A percentile compares a stretch with the other conserved stretches of the same genome.
These are phyloP conservation scores for Macaria notata DNA, from an alignment of 2,888 invertebrate genomes.

Conservation along the genomic window DNA sequence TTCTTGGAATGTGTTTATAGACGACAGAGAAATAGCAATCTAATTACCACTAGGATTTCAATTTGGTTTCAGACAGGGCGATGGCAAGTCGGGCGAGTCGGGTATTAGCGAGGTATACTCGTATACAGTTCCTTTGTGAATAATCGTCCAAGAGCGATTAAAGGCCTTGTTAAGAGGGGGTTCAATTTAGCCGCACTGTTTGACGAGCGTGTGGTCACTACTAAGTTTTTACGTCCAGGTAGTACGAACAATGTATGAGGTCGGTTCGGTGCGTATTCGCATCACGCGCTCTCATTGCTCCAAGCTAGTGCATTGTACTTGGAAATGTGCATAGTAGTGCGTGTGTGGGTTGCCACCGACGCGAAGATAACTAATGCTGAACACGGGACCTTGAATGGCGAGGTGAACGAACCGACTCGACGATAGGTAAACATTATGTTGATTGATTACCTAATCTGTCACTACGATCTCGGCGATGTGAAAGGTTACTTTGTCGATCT, in stretches of 20 bases:
- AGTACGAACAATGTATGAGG: slow-evolving; percentile 54
- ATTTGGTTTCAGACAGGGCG: slow-evolving; percentile 23
- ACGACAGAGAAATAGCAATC: slow-evolving; percentile 27
- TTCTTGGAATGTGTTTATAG: slow-evolving; percentile 28
- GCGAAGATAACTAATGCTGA: slow-evolving; percentile 59
- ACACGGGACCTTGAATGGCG: slow-evolving; percentile 62
- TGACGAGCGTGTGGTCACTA: slow-evolving; percentile 57
- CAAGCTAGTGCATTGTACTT: slow-evolving; percentile 74
- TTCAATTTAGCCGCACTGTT: slow-evolving; percentile 65
- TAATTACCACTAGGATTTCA: slow-evolving; percentile 25
- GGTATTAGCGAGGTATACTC: slow-evolving; percentile 5
- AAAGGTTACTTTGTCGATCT: slow-evolving; percentile 50
- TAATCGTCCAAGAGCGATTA: slow-evolving; percentile 55
- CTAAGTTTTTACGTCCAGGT: slow-evolving; percentile 60
- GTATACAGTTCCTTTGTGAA: slow-evolving; percentile 37
- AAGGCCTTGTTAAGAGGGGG: slow-evolving; percentile 51
- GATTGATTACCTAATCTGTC: slow-evolving; percentile 60
- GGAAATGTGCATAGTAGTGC: slow-evolving; percentile 68
- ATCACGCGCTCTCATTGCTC: slow-evolving; percentile 74
- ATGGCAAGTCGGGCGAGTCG: slow-evolving; percentile 29
- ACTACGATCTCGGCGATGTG: slow-evolving; percentile 47
- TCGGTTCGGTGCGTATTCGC: slow-evolving; percentile 65
- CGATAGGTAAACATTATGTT: slow-evolving; percentile 52
- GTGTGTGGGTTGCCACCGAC: slow-evolving; percentile 63
- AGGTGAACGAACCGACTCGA: slow-evolving; percentile 68